Percentiles rank a stretch among this genome's conserved stretches.
Conservation (phyloP, 2,113 vertebrate genomes). For the Podarcis raffonei region DNA sequence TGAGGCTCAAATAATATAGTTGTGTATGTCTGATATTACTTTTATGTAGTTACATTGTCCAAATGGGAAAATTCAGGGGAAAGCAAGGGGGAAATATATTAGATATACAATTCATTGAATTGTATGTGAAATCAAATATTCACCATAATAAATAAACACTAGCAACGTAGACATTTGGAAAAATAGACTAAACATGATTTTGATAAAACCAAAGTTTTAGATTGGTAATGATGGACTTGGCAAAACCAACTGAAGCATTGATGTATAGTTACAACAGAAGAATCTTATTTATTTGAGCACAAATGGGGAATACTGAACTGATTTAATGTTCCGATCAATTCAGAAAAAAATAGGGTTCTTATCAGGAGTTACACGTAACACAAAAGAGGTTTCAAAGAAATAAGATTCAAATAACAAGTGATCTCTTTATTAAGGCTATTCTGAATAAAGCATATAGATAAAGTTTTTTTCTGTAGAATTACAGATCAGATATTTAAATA, state of each 20-base stretch:
- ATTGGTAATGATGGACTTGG: neutral
- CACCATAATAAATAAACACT: neutral
- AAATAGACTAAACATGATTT: neutral
- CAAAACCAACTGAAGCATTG: neutral
- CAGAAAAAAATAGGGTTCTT: neutral
- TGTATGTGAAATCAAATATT: neutral
- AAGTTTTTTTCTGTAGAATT: rapidly evolving
- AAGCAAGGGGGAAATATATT: neutral
- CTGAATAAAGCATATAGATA: neutral
- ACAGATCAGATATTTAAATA: neutral
- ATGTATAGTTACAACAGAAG: neutral
- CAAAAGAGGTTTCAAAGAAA: neutral
- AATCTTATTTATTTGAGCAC: neutral
- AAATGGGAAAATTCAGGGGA: neutral
- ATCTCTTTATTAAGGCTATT: neutral
- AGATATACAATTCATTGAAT: too few relatives aligned
- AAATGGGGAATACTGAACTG: neutral
- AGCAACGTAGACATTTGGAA: neutral
- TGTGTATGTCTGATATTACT: too few relatives aligned
- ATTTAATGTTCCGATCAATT: neutral
- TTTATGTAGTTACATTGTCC: neutral
- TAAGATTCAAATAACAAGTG: neutral
- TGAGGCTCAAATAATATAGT: too few relatives aligned
- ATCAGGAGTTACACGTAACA: neutral
- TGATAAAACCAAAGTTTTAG: neutral